phyloP scores from a whole-genome alignment of 2,888 invertebrate genomes.

The Colletes collaris region DNA sequence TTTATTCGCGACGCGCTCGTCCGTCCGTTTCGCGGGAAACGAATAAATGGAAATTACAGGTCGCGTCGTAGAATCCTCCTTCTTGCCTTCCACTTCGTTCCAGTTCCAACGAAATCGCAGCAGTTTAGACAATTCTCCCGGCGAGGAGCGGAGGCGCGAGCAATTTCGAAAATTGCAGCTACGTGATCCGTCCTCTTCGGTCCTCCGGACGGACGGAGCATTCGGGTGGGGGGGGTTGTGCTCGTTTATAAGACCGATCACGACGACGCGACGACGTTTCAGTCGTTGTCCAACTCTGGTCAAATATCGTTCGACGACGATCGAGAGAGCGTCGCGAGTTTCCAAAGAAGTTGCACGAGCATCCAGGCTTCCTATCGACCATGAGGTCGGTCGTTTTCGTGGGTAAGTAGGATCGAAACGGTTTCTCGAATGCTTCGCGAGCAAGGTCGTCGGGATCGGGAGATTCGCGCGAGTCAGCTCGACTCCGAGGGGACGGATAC shows the following conservation, averaged over 20 bases:
- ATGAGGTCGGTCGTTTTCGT: constrained; percentile 36
- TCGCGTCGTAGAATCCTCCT: not conserved
- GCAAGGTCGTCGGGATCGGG: no score
- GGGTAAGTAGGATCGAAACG: constrained; percentile 29
- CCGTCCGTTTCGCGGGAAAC: not conserved
- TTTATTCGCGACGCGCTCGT: not conserved
- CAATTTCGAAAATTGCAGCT: constrained; percentile 49
- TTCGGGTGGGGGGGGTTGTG: constrained; percentile 48
- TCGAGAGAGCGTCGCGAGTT: no score
- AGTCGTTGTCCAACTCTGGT: constrained; percentile 29
- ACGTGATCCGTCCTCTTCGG: constrained; percentile 39
- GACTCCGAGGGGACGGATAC: constrained; percentile 11
- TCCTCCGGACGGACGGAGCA: not conserved
- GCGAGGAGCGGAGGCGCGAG: constrained; percentile 36
- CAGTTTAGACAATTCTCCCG: constrained; percentile 23
- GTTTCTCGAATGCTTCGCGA: not conserved
- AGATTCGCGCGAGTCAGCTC: not conserved
- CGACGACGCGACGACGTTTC: constrained; percentile 35
- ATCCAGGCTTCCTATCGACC: not conserved
- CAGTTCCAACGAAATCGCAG: constrained; percentile 33
- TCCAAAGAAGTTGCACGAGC: no score
- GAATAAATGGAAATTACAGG: constrained; percentile 1
- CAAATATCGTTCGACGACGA: no score
- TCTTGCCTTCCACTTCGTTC: constrained; percentile 20
- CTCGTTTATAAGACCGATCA: constrained; percentile 52